Percentiles rank a stretch among this genome's conserved stretches.
phyloP scores from a whole-genome alignment of 2,113 vertebrate species.

The Eubucco bourcierii region DNA sequence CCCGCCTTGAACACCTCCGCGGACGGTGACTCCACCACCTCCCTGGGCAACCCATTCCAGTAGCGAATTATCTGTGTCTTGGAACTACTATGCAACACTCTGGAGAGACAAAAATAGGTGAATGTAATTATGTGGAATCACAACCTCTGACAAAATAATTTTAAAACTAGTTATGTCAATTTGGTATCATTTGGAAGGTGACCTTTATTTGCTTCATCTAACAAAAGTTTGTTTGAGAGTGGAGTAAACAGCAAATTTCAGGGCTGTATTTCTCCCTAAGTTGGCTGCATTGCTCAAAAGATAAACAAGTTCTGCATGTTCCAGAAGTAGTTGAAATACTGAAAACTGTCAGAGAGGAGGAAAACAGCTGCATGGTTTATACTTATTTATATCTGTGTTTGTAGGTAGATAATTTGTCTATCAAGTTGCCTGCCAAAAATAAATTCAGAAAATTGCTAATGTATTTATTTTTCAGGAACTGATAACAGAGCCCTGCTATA shows the following conservation, averaged over 20 bases:
- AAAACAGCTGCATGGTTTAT: conserved; percentile 13
- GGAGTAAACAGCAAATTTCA: background rate
- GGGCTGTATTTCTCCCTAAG: background rate
- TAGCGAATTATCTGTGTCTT: background rate
- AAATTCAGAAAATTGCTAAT: conserved; percentile 19
- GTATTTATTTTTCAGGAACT: conserved; percentile 14
- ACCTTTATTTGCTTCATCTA: background rate
- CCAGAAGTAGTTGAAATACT: conserved; percentile 6
- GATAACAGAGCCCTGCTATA: background rate
- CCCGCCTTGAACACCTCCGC: too few species aligned
- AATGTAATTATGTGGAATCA: background rate
- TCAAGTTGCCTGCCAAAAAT: conserved; percentile 34
- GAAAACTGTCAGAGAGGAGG: background rate
- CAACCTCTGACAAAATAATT: background rate
- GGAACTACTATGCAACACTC: background rate
- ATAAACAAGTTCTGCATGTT: conserved; percentile 25
- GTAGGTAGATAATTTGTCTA: conserved; percentile 26
- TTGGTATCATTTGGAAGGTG: background rate
- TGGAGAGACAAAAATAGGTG: background rate
- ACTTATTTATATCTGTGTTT: conserved; percentile 38
- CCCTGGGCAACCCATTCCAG: too few species aligned
- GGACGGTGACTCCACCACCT: too few species aligned
- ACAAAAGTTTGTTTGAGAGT: background rate
- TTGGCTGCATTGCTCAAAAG: background rate
- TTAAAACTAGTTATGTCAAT: background rate